phyloP scores from a whole-genome alignment of 2,888 invertebrate genomes.

The Noctua comes region DNA sequence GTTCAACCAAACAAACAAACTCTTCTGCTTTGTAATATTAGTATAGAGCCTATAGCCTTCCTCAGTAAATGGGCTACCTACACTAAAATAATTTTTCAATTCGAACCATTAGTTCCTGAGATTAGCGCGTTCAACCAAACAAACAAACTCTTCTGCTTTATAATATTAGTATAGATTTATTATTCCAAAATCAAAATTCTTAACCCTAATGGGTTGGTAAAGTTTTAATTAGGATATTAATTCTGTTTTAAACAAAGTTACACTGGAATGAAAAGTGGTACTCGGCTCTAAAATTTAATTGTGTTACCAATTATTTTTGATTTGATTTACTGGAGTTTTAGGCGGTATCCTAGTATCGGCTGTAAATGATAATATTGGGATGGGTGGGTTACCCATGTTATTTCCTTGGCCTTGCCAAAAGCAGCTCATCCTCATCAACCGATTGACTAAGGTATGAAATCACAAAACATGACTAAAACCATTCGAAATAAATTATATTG shows the following conservation, averaged over 20 bases:
- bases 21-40: too few species aligned
- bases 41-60: too few species aligned
- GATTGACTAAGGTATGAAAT: background rate
- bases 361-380: background rate
- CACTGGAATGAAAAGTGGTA: conserved; percentile 10
- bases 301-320: conserved; percentile 23
- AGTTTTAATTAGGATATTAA: conserved; percentile 35
- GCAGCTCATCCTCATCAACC: background rate
- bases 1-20: too few species aligned
- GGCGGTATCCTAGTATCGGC: background rate
- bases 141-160: too few species aligned
- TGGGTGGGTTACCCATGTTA: background rate
- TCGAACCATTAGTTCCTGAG: too few species aligned
- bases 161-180: background rate
- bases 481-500: conserved; percentile 4
- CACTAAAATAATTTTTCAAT: too few species aligned
- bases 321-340: conserved; percentile 18
- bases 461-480: background rate
- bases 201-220: conserved; percentile 26
- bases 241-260: conserved; percentile 43
- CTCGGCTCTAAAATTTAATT: conserved; percentile 26
- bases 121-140: too few species aligned
- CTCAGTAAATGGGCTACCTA: too few species aligned
- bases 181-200: conserved; percentile 4
- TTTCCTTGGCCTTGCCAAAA: background rate